These are phyloP conservation scores for Luidia sarsii DNA, from an alignment of 53 echinoderm and acorn worm species.

Conservation along the genomic window DNA sequence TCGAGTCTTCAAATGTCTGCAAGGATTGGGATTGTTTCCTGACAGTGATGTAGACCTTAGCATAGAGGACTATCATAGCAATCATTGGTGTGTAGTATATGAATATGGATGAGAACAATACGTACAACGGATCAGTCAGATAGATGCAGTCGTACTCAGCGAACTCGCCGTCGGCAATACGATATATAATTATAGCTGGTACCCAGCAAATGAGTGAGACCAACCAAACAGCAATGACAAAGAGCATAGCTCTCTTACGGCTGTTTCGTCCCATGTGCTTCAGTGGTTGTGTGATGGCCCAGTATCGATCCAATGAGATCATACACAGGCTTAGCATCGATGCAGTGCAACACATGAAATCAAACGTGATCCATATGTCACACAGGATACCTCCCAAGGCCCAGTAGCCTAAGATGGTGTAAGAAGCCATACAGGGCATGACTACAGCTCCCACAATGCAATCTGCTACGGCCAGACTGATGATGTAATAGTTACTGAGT, in stretches of 20 bases:
- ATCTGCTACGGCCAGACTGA: slow-evolving; percentile 72
- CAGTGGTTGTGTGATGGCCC: slow-evolving; percentile 70
- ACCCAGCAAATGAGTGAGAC: slow-evolving; percentile 61
- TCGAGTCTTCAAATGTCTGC: background rate
- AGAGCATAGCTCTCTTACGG: slow-evolving; percentile 32
- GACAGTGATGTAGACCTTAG: slow-evolving; percentile 42
- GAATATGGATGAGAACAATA: slow-evolving; percentile 55
- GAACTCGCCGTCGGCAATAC: slow-evolving; percentile 27
- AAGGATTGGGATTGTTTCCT: slow-evolving; percentile 23
- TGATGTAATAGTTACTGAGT: slow-evolving; percentile 71
- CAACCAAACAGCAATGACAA: slow-evolving; percentile 54
- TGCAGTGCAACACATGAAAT: slow-evolving; percentile 75
- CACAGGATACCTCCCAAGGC: slow-evolving; percentile 65
- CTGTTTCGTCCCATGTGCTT: slow-evolving; percentile 44
- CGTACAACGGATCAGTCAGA: slow-evolving; percentile 61
- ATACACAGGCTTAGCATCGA: slow-evolving; percentile 71
- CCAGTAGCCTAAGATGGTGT: slow-evolving; percentile 67
- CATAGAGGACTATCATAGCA: slow-evolving; percentile 58
- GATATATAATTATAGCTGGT: slow-evolving; percentile 51
- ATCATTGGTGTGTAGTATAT: slow-evolving; percentile 66
- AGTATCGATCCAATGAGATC: slow-evolving; percentile 75
- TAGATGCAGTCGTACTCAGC: slow-evolving; percentile 54
- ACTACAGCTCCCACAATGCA: slow-evolving; percentile 74
- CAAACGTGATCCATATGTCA: slow-evolving; percentile 67
- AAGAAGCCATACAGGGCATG: slow-evolving; percentile 70